Conservation (phyloP, 2,888 invertebrate species). For the Orchesella flavescens region DNA sequence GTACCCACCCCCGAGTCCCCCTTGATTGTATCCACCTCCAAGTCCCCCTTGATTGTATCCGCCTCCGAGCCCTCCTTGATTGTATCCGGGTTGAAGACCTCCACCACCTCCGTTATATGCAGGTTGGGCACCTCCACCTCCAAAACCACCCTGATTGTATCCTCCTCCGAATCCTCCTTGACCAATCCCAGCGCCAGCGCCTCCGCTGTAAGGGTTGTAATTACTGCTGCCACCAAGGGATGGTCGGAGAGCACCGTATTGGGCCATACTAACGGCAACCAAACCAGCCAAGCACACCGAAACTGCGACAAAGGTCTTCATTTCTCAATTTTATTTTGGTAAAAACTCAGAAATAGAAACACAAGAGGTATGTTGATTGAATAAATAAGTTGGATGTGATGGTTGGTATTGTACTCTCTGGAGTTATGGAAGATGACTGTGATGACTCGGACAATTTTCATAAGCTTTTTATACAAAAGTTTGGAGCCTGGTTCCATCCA, state of each 20-base stretch:
- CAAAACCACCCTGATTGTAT: slow-evolving; percentile 12
- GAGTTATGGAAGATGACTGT: background rate
- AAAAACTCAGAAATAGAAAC: background rate
- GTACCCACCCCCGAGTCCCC: slow-evolving; percentile 15
- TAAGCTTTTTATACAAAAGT: slow-evolving; percentile 47
- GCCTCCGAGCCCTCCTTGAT: slow-evolving; percentile 44
- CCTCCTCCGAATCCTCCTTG: slow-evolving; percentile 44
- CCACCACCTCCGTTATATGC: slow-evolving; percentile 28
- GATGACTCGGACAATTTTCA: background rate
- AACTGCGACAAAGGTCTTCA: slow-evolving; percentile 13
- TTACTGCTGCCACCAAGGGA: slow-evolving; percentile 50
- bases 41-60: slow-evolving; percentile 25
- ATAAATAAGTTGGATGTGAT: background rate
- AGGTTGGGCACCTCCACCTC: too few species aligned
- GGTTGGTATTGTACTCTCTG: background rate
- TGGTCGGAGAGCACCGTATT: slow-evolving; percentile 56
- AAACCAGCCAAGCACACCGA: slow-evolving; percentile 26
- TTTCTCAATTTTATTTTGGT: background rate
- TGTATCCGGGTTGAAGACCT: slow-evolving; percentile 27
- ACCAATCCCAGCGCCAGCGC: slow-evolving; percentile 28
- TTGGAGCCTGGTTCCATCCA: slow-evolving; percentile 56
- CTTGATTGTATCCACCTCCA: slow-evolving; percentile 28
- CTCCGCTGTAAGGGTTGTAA: slow-evolving; percentile 45
- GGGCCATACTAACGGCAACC: slow-evolving; percentile 26
- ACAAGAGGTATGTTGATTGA: background rate